Conservation (phyloP, 2,888 invertebrate genomes). For the Syritta pipiens region DNA sequence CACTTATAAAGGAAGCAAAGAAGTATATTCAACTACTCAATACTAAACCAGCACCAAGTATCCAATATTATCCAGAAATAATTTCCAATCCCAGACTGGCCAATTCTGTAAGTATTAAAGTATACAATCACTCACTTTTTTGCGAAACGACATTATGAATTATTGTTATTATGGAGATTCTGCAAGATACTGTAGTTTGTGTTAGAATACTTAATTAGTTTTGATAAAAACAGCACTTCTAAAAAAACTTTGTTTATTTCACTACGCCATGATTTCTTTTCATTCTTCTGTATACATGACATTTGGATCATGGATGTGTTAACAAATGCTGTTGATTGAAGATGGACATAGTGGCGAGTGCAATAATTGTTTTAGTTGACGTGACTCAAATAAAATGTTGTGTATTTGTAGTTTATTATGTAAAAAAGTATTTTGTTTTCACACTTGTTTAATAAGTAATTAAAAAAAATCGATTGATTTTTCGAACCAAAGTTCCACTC, state of each 20-base stretch:
- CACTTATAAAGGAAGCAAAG: slow-evolving; percentile 48
- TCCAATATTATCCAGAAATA: slow-evolving; percentile 46
- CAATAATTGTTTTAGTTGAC: neutral
- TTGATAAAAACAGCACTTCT: slow-evolving; percentile 29
- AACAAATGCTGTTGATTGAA: neutral
- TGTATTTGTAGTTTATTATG: too few species aligned
- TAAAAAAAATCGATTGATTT: too few species aligned
- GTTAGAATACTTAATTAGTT: neutral
- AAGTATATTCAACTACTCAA: slow-evolving; percentile 53
- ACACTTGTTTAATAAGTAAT: too few species aligned
- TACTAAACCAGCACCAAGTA: slow-evolving; percentile 18
- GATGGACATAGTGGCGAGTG: neutral
- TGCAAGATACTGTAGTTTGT: slow-evolving; percentile 2
- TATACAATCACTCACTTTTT: slow-evolving; percentile 47
- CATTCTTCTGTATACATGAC: slow-evolving; percentile 30
- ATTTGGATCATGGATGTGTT: slow-evolving; percentile 38
- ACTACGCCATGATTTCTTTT: slow-evolving; percentile 58
- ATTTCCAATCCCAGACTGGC: slow-evolving; percentile 42
- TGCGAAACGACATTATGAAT: slow-evolving; percentile 61
- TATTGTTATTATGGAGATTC: neutral
- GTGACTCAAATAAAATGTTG: too few species aligned
- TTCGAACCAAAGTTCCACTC: too few species aligned
- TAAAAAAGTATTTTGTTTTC: too few species aligned
- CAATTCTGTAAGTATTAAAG: slow-evolving; percentile 44
- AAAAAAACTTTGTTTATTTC: slow-evolving; percentile 55